phyloP scores from a whole-genome alignment of 2,888 invertebrate species.

The Hydriomena furcata region DNA sequence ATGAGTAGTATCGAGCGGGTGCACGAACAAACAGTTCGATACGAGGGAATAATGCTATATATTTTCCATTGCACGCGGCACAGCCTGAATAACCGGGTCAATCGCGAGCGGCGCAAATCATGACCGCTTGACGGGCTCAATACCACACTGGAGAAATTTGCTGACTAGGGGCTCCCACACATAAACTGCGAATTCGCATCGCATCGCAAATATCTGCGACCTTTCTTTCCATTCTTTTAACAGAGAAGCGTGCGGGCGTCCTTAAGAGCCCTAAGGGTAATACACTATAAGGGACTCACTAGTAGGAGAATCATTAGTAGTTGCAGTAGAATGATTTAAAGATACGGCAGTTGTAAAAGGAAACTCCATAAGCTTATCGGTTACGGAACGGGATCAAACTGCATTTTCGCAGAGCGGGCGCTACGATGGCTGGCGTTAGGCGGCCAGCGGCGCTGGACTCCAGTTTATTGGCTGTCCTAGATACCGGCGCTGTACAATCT shows the following conservation, averaged over 20 bases:
- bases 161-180: too few relatives aligned
- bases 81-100: constrained; percentile 43
- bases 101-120: constrained; percentile 32
- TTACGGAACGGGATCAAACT: constrained; percentile 8
- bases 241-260: too few relatives aligned
- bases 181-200: too few relatives aligned
- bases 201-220: too few relatives aligned
- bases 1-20: constrained; percentile 11
- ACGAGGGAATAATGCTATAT: constrained; percentile 34
- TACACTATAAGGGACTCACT: not conserved
- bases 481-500: constrained; percentile 6
- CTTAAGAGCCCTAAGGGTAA: too few relatives aligned
- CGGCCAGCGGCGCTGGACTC: constrained; percentile 14
- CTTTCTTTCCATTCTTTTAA: too few relatives aligned
- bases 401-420: constrained; percentile 28
- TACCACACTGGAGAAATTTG: not conserved
- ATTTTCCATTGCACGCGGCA: constrained; percentile 30
- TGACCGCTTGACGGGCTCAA: constrained; percentile 21
- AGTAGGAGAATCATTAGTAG: too few relatives aligned
- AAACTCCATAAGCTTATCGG: not conserved
- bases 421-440: constrained; percentile 20
- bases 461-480: constrained; percentile 31
- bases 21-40: constrained; percentile 40
- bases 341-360: not conserved
- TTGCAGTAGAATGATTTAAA: too few relatives aligned